Evolutionary conservation across 37 sponge, comb jelly and placozoan genomes (phyloP).

Genomic region (Ephydatia muelleri): DNA sequence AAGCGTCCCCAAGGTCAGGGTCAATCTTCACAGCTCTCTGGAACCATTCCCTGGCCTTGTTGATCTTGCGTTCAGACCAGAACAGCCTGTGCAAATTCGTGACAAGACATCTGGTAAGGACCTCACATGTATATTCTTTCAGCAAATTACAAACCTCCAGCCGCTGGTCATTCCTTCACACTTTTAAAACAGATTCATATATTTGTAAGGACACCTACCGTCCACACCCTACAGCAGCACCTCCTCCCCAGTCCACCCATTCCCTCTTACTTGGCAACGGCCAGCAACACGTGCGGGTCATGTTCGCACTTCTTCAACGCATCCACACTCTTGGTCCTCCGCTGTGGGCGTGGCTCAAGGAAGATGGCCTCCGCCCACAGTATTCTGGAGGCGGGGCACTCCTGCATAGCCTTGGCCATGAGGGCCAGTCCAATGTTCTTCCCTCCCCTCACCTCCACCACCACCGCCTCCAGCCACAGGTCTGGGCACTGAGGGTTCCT

Average conservation of each 20-base stretch:
- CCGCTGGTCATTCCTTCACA: no score
- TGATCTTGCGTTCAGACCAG: slow-evolving; percentile 93
- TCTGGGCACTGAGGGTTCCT: slow-evolving; percentile 83
- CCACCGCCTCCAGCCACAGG: slow-evolving; percentile 92
- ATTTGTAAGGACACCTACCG: no score
- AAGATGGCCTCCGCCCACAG: slow-evolving; percentile 98
- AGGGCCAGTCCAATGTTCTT: slow-evolving; percentile 80
- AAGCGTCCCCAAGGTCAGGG: slow-evolving; percentile 93
- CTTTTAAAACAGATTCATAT: no score
- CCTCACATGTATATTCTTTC: no score
- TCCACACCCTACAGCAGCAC: neutral
- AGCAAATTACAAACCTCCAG: no score
- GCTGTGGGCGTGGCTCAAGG: slow-evolving; percentile 85
- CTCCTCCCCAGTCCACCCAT: neutral
- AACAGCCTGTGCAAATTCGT: slow-evolving; percentile 63
- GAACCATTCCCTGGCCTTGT: slow-evolving; percentile 96
- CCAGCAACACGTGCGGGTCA: slow-evolving; percentile 87
- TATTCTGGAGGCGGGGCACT: slow-evolving; percentile 87
- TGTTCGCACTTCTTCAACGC: slow-evolving; percentile 98
- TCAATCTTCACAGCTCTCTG: slow-evolving; percentile 94
- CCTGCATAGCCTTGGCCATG: slow-evolving; percentile 95
- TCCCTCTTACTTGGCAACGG: slow-evolving; percentile 89
- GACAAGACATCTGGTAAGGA: neutral
- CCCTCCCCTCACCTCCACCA: slow-evolving; percentile 79
- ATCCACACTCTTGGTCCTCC: slow-evolving; percentile 97